These are phyloP conservation scores for Petrocephalus microphthalmus DNA, from an alignment of 2,113 vertebrate genomes.

Conservation along the genomic window DNA sequence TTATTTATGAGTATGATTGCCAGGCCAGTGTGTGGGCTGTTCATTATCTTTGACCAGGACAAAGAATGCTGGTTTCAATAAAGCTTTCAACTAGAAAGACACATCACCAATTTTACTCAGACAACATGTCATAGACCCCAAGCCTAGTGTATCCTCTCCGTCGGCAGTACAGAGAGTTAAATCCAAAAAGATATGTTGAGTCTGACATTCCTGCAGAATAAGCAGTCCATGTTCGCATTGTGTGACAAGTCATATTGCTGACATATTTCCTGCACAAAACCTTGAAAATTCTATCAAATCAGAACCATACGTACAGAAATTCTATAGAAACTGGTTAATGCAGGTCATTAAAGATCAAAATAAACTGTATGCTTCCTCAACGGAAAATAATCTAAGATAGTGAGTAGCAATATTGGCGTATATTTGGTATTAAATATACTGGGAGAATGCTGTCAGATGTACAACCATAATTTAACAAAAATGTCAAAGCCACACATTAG, in stretches of 20 bases:
- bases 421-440: conserved; percentile 39
- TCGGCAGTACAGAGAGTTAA: conserved; percentile 37
- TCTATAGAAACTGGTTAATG: background rate
- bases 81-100: background rate
- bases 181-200: conserved; percentile 39
- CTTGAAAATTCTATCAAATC: conserved; percentile 16
- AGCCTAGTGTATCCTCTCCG: conserved; percentile 43
- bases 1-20: background rate
- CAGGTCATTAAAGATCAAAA: background rate
- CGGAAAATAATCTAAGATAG: background rate
- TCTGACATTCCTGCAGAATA: conserved; percentile 43
- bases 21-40: background rate
- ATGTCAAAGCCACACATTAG: conserved; percentile 56
- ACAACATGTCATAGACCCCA: conserved; percentile 33
- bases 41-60: background rate
- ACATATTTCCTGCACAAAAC: conserved; percentile 14
- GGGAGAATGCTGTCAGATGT: conserved; percentile 40
- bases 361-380: background rate
- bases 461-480: conserved; percentile 59
- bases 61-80: background rate
- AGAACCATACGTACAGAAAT: background rate
- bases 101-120: background rate
- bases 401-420: conserved; percentile 3
- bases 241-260: conserved; percentile 25
- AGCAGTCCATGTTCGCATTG: conserved; percentile 25